Conservation (phyloP, 2,113 vertebrate genomes). For the Copsychus sechellarum region DNA sequence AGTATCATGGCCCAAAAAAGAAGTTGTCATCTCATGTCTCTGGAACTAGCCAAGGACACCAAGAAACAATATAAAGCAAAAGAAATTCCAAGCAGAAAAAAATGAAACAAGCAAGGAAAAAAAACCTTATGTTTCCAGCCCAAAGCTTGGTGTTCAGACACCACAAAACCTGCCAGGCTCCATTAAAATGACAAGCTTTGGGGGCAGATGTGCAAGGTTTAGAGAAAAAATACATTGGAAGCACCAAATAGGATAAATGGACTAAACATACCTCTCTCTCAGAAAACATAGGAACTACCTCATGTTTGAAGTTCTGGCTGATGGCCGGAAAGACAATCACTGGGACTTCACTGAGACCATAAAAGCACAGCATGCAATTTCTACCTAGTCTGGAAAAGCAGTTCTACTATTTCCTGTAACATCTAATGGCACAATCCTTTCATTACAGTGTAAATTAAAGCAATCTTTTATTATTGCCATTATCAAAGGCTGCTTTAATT, state of each 20-base stretch:
- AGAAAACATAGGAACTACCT: neutral
- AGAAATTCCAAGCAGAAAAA: neutral
- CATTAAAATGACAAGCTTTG: neutral
- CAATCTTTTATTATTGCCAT: slow-evolving; percentile 46
- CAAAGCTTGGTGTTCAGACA: slow-evolving; percentile 17
- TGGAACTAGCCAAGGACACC: slow-evolving; percentile 45
- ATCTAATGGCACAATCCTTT: slow-evolving; percentile 19
- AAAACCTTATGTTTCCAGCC: neutral
- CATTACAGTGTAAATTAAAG: slow-evolving; percentile 55
- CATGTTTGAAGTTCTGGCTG: slow-evolving; percentile 12
- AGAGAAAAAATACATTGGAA: neutral
- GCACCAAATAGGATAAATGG: neutral
- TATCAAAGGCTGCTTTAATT: slow-evolving; percentile 53
- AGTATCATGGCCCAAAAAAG: neutral
- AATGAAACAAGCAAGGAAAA: neutral
- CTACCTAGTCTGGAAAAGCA: neutral
- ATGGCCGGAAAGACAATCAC: neutral
- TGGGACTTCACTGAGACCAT: neutral
- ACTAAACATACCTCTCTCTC: neutral
- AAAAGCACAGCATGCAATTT: neutral
- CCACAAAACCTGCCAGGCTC: slow-evolving; percentile 25
- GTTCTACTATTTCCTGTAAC: slow-evolving; percentile 19
- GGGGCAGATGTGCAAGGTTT: neutral
- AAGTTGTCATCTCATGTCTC: slow-evolving; percentile 36
- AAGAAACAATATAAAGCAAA: slow-evolving; percentile 49